These are phyloP conservation scores for Ophion slaviceki DNA, from an alignment of 2,888 invertebrate genomes.

Conservation along the genomic window DNA sequence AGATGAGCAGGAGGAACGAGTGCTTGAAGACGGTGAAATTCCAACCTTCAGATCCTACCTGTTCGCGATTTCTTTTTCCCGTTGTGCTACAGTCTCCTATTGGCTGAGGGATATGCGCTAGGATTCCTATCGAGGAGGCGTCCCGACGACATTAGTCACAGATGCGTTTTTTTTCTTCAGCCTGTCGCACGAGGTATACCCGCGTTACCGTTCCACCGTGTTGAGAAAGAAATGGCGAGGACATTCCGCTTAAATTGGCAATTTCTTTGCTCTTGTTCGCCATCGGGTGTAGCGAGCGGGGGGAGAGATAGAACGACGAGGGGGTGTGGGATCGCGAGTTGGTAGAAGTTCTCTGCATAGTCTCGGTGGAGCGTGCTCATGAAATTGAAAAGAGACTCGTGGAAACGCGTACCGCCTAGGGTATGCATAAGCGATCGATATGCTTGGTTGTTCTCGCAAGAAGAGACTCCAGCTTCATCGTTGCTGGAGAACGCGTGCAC, in stretches of 20 bases:
- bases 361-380: slow-evolving; percentile 44
- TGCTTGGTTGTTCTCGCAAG: slow-evolving; percentile 14
- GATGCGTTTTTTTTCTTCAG: slow-evolving; percentile 48
- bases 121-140: slow-evolving; percentile 36
- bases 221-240: slow-evolving; percentile 57
- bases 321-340: slow-evolving; percentile 17
- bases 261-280: slow-evolving; percentile 69
- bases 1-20: neutral
- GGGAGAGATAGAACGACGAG: slow-evolving; percentile 11
- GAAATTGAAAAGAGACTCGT: slow-evolving; percentile 68
- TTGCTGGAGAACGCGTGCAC: slow-evolving; percentile 6
- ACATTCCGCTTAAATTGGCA: slow-evolving; percentile 72
- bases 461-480: slow-evolving; percentile 33
- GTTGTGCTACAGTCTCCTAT: slow-evolving; percentile 19
- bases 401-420: slow-evolving; percentile 41
- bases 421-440: slow-evolving; percentile 26
- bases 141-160: slow-evolving; percentile 70
- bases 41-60: neutral
- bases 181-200: slow-evolving; percentile 2
- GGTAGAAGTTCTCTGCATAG: slow-evolving; percentile 26
- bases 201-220: slow-evolving; percentile 23
- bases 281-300: slow-evolving; percentile 11
- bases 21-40: neutral
- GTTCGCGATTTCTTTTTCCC: neutral
- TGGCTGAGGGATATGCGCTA: slow-evolving; percentile 32